A percentile compares a stretch with the other conserved stretches of the same genome.
Conservation (phyloP, 2,113 vertebrate species). For the Grus americana region DNA sequence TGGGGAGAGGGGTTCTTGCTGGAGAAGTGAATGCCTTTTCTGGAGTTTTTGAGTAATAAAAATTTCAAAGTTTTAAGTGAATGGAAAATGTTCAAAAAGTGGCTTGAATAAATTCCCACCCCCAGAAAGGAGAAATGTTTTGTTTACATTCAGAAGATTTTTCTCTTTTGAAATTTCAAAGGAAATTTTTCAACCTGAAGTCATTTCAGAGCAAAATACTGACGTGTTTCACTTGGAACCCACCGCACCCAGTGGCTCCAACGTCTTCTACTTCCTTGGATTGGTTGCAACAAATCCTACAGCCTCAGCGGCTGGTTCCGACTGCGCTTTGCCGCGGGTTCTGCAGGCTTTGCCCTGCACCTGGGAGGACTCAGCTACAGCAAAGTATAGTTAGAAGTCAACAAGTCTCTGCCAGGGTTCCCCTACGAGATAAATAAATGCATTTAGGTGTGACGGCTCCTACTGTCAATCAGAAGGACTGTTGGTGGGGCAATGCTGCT, state of each 20-base stretch:
- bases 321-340: background rate
- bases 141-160: background rate
- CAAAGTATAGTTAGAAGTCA: background rate
- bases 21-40: background rate
- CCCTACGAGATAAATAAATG: background rate
- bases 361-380: background rate
- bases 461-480: background rate
- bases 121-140: background rate
- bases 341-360: background rate
- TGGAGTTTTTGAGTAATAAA: background rate
- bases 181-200: background rate
- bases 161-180: background rate
- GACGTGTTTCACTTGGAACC: background rate
- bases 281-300: background rate
- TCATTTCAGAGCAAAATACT: background rate
- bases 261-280: background rate
- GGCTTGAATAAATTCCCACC: background rate
- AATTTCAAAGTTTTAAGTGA: background rate
- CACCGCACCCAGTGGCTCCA: background rate
- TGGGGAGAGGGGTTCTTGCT: background rate
- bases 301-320: background rate
- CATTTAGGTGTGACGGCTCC: background rate
- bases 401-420: background rate
- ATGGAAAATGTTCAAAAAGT: background rate
- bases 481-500: background rate